A percentile compares a stretch with the other conserved stretches of the same genome.
phyloP scores from a whole-genome alignment of 1,140 invertebrate species.

The Leptestheria dahalacensis region DNA sequence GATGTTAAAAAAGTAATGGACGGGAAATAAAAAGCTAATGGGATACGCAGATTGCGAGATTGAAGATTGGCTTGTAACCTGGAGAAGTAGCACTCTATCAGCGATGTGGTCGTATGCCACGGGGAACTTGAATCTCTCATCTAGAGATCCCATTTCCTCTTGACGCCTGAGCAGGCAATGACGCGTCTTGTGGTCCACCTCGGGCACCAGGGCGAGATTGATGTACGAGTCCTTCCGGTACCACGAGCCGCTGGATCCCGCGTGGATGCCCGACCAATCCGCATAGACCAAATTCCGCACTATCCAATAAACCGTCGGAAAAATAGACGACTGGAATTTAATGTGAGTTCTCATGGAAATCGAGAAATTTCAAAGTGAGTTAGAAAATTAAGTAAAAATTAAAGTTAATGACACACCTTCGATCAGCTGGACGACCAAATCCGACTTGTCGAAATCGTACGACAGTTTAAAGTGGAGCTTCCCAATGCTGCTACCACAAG shows the following conservation, averaged over 20 bases:
- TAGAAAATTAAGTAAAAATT: too few relatives aligned
- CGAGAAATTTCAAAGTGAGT: too few relatives aligned
- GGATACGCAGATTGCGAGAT: too few relatives aligned
- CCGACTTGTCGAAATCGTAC: constrained; percentile 76
- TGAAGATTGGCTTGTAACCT: constrained; percentile 31
- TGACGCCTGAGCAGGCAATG: constrained; percentile 29
- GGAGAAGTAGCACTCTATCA: constrained; percentile 53
- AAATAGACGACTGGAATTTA: too few relatives aligned
- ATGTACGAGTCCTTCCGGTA: constrained; percentile 53
- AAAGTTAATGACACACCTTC: constrained; percentile 58
- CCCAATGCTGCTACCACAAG: constrained; percentile 33
- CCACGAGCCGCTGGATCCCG: neutral
- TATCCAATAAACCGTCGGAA: too few relatives aligned
- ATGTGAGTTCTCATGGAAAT: too few relatives aligned
- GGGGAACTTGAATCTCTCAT: constrained; percentile 72
- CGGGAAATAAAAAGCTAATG: too few relatives aligned
- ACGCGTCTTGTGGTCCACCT: constrained; percentile 64
- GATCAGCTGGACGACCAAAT: constrained; percentile 72
- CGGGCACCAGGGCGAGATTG: constrained; percentile 51
- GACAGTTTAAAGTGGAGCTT: constrained; percentile 66
- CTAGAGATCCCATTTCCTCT: constrained; percentile 56
- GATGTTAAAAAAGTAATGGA: too few relatives aligned
- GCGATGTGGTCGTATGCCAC: constrained; percentile 60
- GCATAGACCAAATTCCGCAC: neutral
- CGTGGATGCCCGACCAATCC: neutral